Percentiles rank a stretch among this genome's conserved stretches.
These are phyloP conservation scores for Epinotia brunnichana DNA, from an alignment of 2,888 invertebrate genomes.

Conservation along the genomic window DNA sequence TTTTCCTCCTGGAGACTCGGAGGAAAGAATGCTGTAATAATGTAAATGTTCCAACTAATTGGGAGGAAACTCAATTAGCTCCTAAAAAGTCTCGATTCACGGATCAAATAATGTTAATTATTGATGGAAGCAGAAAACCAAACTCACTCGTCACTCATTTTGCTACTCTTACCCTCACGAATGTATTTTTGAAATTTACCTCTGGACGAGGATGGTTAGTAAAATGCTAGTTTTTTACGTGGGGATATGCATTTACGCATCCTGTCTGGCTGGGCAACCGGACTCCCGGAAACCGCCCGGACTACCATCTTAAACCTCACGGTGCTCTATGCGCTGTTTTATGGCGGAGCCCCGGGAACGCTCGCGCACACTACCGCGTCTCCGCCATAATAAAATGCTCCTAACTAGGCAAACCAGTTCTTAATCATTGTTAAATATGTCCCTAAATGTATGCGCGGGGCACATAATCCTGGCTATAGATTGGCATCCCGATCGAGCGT, in stretches of 20 bases:
- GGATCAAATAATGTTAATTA: background rate
- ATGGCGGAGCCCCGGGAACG: no score
- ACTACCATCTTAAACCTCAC: no score
- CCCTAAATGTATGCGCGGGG: background rate
- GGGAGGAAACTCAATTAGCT: background rate
- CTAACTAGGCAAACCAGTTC: background rate
- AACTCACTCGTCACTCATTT: background rate
- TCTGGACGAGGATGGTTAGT: no score
- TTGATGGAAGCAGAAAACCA: background rate
- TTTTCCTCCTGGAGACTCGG: slow-evolving; percentile 1
- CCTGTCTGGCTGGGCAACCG: no score
- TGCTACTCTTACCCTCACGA: no score
- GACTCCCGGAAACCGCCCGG: no score
- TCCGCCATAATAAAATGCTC: no score
- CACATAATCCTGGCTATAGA: background rate
- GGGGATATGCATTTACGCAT: no score
- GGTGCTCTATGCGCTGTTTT: no score
- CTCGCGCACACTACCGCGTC: no score
- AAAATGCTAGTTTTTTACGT: no score
- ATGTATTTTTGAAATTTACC: no score
- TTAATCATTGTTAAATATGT: background rate
- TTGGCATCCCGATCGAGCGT: background rate
- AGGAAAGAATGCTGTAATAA: slow-evolving; percentile 1
- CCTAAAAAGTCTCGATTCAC: background rate
- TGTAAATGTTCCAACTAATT: background rate